These are phyloP conservation scores for Pempheris klunzingeri DNA, from an alignment of 2,797 vertebrate genomes.

Conservation along the genomic window DNA sequence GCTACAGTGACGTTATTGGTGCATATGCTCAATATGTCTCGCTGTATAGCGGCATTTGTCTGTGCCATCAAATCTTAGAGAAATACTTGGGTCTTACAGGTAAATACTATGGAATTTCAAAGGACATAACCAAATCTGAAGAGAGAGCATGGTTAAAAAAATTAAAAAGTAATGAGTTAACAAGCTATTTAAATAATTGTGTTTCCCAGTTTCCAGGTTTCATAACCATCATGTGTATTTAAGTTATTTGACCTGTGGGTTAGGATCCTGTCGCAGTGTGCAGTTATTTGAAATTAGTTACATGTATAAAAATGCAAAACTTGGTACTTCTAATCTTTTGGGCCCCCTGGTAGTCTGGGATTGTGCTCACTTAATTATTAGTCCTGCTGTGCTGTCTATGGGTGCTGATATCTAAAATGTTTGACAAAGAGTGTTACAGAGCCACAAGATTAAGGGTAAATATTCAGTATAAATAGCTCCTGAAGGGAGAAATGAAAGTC, in stretches of 20 bases:
- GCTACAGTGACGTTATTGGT: background rate
- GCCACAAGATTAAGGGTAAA: background rate
- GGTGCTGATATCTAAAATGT: background rate
- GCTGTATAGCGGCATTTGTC: no score
- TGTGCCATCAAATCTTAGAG: no score
- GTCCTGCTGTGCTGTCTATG: background rate
- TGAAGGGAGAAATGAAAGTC: background rate
- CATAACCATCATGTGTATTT: background rate
- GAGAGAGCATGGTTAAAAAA: background rate
- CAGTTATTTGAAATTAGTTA: conserved; percentile 13
- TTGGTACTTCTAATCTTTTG: conserved; percentile 8
- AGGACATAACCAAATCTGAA: no score
- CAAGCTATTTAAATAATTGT: background rate
- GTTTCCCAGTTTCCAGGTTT: background rate
- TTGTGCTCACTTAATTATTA: conserved; percentile 17
- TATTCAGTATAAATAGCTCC: background rate
- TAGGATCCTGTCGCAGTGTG: background rate
- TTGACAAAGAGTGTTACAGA: background rate
- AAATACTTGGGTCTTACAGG: no score
- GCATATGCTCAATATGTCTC: background rate
- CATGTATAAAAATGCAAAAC: conserved; percentile 7
- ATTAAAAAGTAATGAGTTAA: background rate
- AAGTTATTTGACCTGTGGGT: background rate
- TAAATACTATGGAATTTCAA: no score
- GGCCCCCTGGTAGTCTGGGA: background rate